Evolutionary conservation across 2,888 invertebrate species (phyloP), one percentile per base, ranked within the genome.

Genomic region (Dicyrtoma fusca): DNA sequence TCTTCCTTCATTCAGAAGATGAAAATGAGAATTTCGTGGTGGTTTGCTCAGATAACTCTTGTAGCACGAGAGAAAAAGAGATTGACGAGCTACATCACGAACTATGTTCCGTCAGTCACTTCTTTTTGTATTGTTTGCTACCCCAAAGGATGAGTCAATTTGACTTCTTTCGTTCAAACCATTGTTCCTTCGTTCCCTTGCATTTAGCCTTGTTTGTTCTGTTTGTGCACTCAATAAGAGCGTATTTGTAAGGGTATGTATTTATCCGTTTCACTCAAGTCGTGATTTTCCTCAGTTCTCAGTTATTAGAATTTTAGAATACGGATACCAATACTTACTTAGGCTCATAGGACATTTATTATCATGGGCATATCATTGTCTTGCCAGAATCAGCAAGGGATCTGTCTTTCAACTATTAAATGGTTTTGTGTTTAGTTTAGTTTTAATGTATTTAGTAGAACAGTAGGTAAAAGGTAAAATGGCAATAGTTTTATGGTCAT

Each of bases 21-120:
- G 49, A 49, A 49, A 47, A 51, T 49, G 65, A 65, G 49, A 19
- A 65, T 65, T 65, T 65, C 65, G 49, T 65, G 65, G 65, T 64
- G 51, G 65, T 51, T 65, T 65, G 25, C 47, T 65, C 26, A 65
- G 51, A 51, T 51, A 65, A 21, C 11, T 51, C 34, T n/a, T 23
- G 14, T 49, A 14, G 51, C 13, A 19, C 17, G 25, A 17, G 59
- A 25, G 26, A 59, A 59, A 59, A 65, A 11, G 49, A 49, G 21
- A 65, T 21, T 47, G 65, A 51, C 47, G 17, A 25, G n/a, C 23
- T 23, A 49, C 64, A 17, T 65, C 65, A 65, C 65, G 65, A 65
- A 34, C n/a, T 61, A 8, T 34, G 34, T 34, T 34, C 34, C 34
- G 34, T 34, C 34, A 34, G 34, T 34, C 34, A 34, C 34, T 44